Percentiles rank a stretch among this genome's conserved stretches.
phyloP scores from a whole-genome alignment of 2,797 vertebrate species.

The Vespertilio murinus region DNA sequence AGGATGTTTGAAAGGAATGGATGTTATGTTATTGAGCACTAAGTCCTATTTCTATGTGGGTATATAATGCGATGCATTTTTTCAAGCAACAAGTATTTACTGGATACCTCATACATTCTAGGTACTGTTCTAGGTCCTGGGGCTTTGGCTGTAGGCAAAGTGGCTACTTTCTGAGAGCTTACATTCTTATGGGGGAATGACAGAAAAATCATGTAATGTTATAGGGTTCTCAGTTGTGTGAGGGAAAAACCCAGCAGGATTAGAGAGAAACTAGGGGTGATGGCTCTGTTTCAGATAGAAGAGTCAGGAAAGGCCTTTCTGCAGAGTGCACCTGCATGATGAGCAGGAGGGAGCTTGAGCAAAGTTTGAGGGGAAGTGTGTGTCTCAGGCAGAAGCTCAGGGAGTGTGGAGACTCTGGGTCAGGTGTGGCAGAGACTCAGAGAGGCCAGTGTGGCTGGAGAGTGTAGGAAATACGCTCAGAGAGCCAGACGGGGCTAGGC shows the following conservation, averaged over 20 bases:
- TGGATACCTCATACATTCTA: neutral
- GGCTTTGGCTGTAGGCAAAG: conserved; percentile 16
- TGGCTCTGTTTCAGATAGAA: neutral
- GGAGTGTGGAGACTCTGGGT: neutral
- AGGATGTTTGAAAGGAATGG: conserved; percentile 19
- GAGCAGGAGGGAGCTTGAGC: neutral
- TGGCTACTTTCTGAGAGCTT: conserved; percentile 23
- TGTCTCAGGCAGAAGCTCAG: neutral
- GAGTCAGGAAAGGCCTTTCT: neutral
- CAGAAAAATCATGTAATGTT: neutral
- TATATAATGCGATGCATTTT: neutral
- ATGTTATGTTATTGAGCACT: conserved; percentile 28
- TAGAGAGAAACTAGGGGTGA: neutral
- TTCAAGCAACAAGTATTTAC: conserved; percentile 29
- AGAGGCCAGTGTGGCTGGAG: neutral
- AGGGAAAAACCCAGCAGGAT: neutral
- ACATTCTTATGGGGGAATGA: neutral
- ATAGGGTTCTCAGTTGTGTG: neutral
- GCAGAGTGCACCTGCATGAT: neutral
- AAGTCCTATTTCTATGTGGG: conserved; percentile 12
- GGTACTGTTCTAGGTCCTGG: neutral
- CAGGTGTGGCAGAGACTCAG: neutral
- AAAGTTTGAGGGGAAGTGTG: neutral
- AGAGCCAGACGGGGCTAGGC: neutral
- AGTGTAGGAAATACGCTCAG: neutral